Percentiles rank a stretch among this genome's conserved stretches.
These are phyloP conservation scores for Crambe crambe DNA, from an alignment of 37 sponge, comb jelly and placozoan genomes.

Conservation along the genomic window DNA sequence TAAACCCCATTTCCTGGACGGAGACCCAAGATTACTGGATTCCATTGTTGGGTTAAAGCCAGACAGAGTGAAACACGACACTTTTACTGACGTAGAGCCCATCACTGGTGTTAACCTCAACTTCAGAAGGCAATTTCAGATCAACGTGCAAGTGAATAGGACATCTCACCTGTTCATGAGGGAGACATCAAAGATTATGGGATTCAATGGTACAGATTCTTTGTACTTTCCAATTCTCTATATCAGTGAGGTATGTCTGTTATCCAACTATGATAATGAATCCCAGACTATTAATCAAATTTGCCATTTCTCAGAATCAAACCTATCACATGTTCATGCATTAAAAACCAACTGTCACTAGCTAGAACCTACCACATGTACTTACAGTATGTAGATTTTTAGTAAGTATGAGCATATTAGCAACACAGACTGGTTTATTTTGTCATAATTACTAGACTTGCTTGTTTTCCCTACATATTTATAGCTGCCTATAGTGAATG, in stretches of 20 bases:
- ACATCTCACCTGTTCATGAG: not conserved
- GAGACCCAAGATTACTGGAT: conserved; percentile 53
- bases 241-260: conserved; percentile 63
- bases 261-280: too few relatives aligned
- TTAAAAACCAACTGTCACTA: too few relatives aligned
- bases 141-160: conserved; percentile 60
- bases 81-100: conserved; percentile 67
- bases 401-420: too few relatives aligned
- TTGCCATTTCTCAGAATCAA: too few relatives aligned
- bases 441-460: too few relatives aligned
- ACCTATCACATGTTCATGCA: too few relatives aligned
- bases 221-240: conserved; percentile 68
- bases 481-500: too few relatives aligned
- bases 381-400: too few relatives aligned
- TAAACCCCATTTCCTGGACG: conserved; percentile 86
- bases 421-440: too few relatives aligned
- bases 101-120: conserved; percentile 62
- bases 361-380: too few relatives aligned
- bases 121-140: conserved; percentile 46
- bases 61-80: conserved; percentile 50
- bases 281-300: not conserved
- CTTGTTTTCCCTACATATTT: too few relatives aligned
- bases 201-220: conserved; percentile 2
- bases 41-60: conserved; percentile 48
- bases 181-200: conserved; percentile 34